A percentile compares a stretch with the other conserved stretches of the same genome.
phyloP scores from a whole-genome alignment of 2,797 vertebrate species.

The Sphenodon punctatus region DNA sequence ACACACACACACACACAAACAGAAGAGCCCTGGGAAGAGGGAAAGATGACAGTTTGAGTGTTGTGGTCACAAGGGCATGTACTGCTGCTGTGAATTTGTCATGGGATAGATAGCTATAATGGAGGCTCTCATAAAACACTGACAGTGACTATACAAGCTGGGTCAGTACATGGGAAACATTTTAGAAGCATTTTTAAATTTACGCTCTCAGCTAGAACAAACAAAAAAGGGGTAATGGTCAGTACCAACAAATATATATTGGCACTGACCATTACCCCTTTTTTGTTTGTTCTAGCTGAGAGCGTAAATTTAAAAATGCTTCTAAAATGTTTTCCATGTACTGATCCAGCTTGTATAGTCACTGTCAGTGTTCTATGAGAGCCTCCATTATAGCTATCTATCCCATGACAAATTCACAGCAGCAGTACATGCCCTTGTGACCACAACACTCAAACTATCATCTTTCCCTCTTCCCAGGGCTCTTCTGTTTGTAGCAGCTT shows the following conservation, averaged over 20 bases:
- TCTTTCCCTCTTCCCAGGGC: neutral
- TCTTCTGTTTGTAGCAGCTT: neutral
- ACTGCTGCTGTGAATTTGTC: neutral
- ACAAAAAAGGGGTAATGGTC: neutral
- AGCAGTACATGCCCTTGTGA: neutral
- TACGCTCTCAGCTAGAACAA: neutral
- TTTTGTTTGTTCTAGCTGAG: neutral
- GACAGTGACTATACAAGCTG: neutral
- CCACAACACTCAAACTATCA: neutral
- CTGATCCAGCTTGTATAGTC: neutral
- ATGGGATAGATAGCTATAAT: neutral
- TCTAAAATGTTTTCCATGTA: neutral
- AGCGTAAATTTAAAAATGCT: neutral
- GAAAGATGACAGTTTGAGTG: neutral
- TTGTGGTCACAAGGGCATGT: neutral
- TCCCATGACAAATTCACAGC: neutral
- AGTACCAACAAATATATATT: too few relatives aligned
- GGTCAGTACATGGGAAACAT: neutral
- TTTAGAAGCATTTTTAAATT: neutral
- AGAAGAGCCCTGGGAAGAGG: neutral
- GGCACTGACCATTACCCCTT: too few relatives aligned
- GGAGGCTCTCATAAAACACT: neutral
- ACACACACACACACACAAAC: neutral
- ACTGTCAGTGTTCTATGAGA: neutral
- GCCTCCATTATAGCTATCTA: accelerated